Conservation (phyloP, 2,888 invertebrate species). For the Mythimna albipuncta region DNA sequence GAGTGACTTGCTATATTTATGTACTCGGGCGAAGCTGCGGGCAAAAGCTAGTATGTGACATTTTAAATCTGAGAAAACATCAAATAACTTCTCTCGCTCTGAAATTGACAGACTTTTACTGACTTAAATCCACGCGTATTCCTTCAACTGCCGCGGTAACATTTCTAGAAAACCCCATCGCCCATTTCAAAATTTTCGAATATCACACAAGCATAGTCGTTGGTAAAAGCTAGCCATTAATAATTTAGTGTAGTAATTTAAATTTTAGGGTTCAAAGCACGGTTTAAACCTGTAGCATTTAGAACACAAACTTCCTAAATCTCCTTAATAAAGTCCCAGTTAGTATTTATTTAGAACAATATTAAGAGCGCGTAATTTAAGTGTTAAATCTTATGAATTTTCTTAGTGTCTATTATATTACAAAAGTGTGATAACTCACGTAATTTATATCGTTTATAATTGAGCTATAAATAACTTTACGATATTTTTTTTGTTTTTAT, state of each 20-base stretch:
- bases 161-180: too few relatives aligned
- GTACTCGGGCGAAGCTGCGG: too few relatives aligned
- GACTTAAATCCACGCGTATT: too few relatives aligned
- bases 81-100: too few relatives aligned
- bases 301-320: neutral
- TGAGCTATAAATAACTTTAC: neutral
- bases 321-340: neutral
- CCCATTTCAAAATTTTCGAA: neutral
- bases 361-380: slow-evolving; percentile 38
- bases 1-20: too few relatives aligned
- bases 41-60: too few relatives aligned
- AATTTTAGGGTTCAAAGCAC: slow-evolving; percentile 8
- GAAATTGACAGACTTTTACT: too few relatives aligned
- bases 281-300: slow-evolving; percentile 3
- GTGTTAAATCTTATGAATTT: slow-evolving; percentile 65
- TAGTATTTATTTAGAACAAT: slow-evolving; percentile 29
- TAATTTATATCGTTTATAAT: slow-evolving; percentile 15
- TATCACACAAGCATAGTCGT: neutral
- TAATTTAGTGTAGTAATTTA: neutral
- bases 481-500: slow-evolving; percentile 6
- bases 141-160: too few relatives aligned
- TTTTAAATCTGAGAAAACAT: too few relatives aligned
- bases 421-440: slow-evolving; percentile 16
- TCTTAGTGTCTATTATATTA: slow-evolving; percentile 58
- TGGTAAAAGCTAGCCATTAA: neutral